These are phyloP conservation scores for Drosophila simulans DNA, from an alignment of 1,140 invertebrate species.

Conservation along the genomic window DNA sequence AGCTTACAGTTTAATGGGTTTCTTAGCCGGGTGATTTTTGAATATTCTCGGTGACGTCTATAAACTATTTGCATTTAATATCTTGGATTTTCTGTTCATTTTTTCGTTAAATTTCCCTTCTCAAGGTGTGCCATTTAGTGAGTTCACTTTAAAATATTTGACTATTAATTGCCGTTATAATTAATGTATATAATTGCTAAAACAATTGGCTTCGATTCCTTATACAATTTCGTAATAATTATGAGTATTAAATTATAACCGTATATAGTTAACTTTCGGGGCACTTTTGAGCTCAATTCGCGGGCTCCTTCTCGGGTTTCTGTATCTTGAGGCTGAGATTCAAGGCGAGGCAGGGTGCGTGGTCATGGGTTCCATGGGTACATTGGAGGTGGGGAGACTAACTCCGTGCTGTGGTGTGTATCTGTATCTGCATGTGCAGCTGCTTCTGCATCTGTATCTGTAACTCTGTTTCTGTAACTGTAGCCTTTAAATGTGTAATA, in stretches of 20 bases:
- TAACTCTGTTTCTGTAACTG: constrained; percentile 32
- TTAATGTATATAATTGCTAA: constrained; percentile 77
- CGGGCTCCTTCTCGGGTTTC: constrained; percentile 36
- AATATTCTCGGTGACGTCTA: constrained; percentile 47
- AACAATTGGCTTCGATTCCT: constrained; percentile 79
- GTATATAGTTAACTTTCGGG: constrained; percentile 64
- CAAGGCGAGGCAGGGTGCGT: constrained; percentile 34
- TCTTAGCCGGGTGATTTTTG: constrained; percentile 43
- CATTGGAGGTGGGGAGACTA: constrained; percentile 15
- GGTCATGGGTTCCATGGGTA: constrained; percentile 19
- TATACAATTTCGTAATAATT: constrained; percentile 39
- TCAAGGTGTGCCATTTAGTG: constrained; percentile 54
- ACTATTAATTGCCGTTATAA: constrained; percentile 34
- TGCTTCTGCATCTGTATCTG: background rate
- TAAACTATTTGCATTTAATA: constrained; percentile 47
- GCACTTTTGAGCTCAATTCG: constrained; percentile 56
- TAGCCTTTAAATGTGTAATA: constrained; percentile 60
- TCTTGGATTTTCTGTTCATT: constrained; percentile 31
- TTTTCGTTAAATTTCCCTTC: constrained; percentile 23
- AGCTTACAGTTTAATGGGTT: constrained; percentile 62
- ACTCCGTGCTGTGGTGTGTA: constrained; percentile 35
- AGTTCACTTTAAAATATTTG: constrained; percentile 54
- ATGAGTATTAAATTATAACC: constrained; percentile 41
- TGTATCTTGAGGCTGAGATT: constrained; percentile 32
- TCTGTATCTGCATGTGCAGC: constrained; percentile 11